A percentile compares a stretch with the other conserved stretches of the same genome.
Conservation (phyloP, 2,113 vertebrate genomes). For the Triplophysa rosa region DNA sequence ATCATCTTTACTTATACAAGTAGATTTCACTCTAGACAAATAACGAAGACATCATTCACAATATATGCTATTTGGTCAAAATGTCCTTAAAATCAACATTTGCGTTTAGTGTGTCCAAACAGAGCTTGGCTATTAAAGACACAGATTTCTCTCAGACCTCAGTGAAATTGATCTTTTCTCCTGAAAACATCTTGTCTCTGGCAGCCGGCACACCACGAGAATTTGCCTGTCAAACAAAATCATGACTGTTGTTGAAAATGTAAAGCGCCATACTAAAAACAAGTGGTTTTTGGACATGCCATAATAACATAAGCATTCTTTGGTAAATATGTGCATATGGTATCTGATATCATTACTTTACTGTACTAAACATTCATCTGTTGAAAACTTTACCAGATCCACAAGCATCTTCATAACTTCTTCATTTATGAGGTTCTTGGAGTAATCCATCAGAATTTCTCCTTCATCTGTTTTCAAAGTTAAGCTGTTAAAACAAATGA, state of each 20-base stretch:
- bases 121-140: background rate
- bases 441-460: slow-evolving; percentile 92
- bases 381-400: slow-evolving; percentile 80
- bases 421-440: slow-evolving; percentile 92
- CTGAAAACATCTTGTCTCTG: slow-evolving; percentile 88
- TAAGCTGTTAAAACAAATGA: slow-evolving; percentile 72
- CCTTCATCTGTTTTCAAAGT: slow-evolving; percentile 83
- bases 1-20: background rate
- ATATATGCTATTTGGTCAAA: background rate
- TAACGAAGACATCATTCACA: background rate
- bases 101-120: slow-evolving; percentile 7
- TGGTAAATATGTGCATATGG: too few species aligned
- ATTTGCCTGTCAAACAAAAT: slow-evolving; percentile 77
- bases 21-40: background rate
- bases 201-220: slow-evolving; percentile 88
- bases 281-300: background rate
- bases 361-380: background rate
- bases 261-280: background rate
- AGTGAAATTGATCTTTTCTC: slow-evolving; percentile 96
- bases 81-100: background rate
- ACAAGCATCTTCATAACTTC: slow-evolving; percentile 89
- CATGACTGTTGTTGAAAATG: background rate
- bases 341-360: too few species aligned
- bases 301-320: too few species aligned
- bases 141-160: slow-evolving; percentile 75